A percentile compares a stretch with the other conserved stretches of the same genome.
These are phyloP conservation scores for Centrocercus urophasianus DNA, from an alignment of 2,113 vertebrate genomes.

Conservation along the genomic window DNA sequence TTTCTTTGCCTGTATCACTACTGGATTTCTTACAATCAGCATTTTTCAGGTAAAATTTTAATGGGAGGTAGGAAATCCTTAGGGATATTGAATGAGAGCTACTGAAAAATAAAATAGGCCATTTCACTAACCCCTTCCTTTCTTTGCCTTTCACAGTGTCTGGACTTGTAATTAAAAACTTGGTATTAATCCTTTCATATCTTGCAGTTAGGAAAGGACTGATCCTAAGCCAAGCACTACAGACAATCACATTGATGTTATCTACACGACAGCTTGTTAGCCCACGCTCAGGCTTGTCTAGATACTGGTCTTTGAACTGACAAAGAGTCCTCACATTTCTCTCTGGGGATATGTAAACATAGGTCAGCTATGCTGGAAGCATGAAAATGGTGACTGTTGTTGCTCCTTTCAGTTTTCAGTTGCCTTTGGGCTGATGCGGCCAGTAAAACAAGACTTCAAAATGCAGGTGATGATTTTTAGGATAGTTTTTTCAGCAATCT, in stretches of 20 bases:
- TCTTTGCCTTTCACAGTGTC: background rate
- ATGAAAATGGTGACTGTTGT: background rate
- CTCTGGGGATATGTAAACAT: background rate
- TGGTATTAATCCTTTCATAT: background rate
- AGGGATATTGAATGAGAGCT: slow-evolving; percentile 31
- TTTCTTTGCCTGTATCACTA: slow-evolving; percentile 3
- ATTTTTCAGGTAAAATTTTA: slow-evolving; percentile 55
- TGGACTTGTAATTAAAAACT: background rate
- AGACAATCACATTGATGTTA: background rate
- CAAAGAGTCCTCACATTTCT: background rate
- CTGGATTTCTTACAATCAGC: slow-evolving; percentile 56
- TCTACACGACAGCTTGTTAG: background rate
- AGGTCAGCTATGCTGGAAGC: background rate
- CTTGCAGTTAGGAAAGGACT: background rate
- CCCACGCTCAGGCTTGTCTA: background rate
- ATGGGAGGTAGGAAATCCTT: slow-evolving; percentile 49
- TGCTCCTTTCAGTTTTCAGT: background rate
- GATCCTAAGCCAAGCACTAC: background rate
- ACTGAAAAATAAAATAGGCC: slow-evolving; percentile 50
- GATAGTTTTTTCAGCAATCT: background rate
- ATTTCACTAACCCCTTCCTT: slow-evolving; percentile 52
- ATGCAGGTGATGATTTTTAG: background rate
- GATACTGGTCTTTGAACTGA: background rate
- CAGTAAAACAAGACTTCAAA: slow-evolving; percentile 35
- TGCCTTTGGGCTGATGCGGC: background rate